phyloP scores from a whole-genome alignment of 37 sponge, comb jelly and placozoan genomes.

The Hexactinellida sp. region DNA sequence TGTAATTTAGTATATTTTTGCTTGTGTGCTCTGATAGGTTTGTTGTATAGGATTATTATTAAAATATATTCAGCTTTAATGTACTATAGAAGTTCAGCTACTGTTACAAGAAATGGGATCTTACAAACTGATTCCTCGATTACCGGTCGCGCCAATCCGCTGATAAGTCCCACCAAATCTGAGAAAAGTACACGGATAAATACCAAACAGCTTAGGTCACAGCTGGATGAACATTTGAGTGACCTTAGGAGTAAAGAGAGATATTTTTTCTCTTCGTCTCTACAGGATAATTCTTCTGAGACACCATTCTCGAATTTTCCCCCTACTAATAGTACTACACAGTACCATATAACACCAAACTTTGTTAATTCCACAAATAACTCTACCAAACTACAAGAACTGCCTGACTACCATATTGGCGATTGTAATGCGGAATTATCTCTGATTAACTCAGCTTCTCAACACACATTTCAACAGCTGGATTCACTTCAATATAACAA shows the following conservation, averaged over 20 bases:
- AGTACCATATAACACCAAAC: not conserved
- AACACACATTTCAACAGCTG: too few species aligned
- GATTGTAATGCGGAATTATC: too few species aligned
- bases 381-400: too few species aligned
- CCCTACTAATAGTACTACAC: not conserved
- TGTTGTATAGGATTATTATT: not conserved
- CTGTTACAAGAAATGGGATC: not conserved
- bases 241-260: not conserved
- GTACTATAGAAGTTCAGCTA: not conserved
- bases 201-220: not conserved
- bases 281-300: not conserved
- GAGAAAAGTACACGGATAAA: not conserved
- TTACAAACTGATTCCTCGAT: not conserved
- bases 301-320: not conserved
- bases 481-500: too few species aligned
- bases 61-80: not conserved
- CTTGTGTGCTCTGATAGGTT: not conserved
- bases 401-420: too few species aligned
- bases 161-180: not conserved
- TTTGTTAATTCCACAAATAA: too few species aligned
- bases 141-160: not conserved
- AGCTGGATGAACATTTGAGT: not conserved
- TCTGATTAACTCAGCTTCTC: too few species aligned
- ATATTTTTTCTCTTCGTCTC: not conserved
- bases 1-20: not conserved